Evolutionary conservation across 2,797 vertebrate species (phyloP), one percentile per base, ranked within the genome.

Genomic region (Hapalemur alaotrensis): DNA sequence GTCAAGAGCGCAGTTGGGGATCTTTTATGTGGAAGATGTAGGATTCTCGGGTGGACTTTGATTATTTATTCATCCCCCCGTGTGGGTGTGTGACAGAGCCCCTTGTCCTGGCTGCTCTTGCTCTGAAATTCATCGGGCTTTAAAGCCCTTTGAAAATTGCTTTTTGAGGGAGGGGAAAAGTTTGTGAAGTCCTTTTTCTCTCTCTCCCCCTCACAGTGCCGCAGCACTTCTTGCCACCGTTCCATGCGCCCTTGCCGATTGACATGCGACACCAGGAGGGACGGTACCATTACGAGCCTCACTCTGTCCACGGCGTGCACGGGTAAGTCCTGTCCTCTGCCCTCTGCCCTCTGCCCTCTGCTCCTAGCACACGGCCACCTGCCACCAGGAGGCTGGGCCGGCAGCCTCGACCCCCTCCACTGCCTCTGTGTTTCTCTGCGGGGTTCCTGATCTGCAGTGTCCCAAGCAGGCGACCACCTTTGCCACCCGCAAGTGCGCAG

Each of bases 191-290:
- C 95, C 94, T 96, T 96, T 98, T 97, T 98, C 97, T 98, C 94
- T 96, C 78, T 89, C 54, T 63, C 94, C 83, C 95, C 97, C 96
- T 46, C 78, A 25, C 99, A 99, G 99, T 99, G 98, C 98, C 99
- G 22, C 99, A 99, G 96, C 99, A 99, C 97, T 98, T 99, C 97
- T 99, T 99, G 98, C 99, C 99, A 0, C 99, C 99, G 4, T 99
- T 99, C 98, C 99, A 99, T 95, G 99, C 99, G 8, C 99, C 99
- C 78, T 99, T 99, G 91, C 99, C 99, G 0, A 99, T 99, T 97
- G 99, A 99, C 98, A 99, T 99, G 99, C 99, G 99, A 93, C 99
- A 99, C 98, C 99, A 99, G 52, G 99, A 99, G 98, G 99, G 99
- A 97, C 98, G 99, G 93, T 99, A 99, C 99, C 99, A 99, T 99